Conservation (phyloP, 2,113 vertebrate genomes). For the Oxyruncus cristatus region DNA sequence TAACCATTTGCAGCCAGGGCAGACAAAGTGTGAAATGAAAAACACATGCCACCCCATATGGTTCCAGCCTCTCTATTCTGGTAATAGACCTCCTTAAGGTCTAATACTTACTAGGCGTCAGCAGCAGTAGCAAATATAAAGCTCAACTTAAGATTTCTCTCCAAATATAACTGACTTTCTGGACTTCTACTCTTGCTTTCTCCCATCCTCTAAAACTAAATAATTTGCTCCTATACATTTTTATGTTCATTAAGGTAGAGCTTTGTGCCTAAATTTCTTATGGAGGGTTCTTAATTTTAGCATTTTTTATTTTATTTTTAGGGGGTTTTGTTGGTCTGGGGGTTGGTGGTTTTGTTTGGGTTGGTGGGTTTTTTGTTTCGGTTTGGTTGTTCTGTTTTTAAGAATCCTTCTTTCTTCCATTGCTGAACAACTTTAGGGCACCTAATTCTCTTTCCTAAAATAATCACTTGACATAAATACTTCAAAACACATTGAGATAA, state of each 20-base stretch:
- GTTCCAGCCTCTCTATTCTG: not conserved
- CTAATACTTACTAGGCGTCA: not conserved
- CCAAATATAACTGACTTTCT: not conserved
- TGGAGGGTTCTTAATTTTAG: not conserved
- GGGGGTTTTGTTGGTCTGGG: not conserved
- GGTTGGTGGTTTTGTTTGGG: not conserved
- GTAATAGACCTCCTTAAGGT: not conserved
- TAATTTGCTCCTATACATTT: not conserved
- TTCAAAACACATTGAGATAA: slow-evolving; percentile 52
- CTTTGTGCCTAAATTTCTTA: not conserved
- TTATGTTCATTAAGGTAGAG: not conserved
- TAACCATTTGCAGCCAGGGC: not conserved
- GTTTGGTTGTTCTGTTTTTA: not conserved
- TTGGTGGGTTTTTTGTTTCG: not conserved
- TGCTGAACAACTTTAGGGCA: not conserved
- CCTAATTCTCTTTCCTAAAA: not conserved
- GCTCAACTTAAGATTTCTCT: not conserved
- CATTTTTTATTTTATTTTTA: not conserved
- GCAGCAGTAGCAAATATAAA: not conserved
- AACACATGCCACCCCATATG: not conserved
- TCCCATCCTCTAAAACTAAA: not conserved
- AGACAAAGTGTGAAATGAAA: not conserved
- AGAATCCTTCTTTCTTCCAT: not conserved
- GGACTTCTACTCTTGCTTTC: not conserved
- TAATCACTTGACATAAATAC: slow-evolving; percentile 41